phyloP scores from a whole-genome alignment of 1,140 invertebrate genomes.

The Steinernema khuongi region DNA sequence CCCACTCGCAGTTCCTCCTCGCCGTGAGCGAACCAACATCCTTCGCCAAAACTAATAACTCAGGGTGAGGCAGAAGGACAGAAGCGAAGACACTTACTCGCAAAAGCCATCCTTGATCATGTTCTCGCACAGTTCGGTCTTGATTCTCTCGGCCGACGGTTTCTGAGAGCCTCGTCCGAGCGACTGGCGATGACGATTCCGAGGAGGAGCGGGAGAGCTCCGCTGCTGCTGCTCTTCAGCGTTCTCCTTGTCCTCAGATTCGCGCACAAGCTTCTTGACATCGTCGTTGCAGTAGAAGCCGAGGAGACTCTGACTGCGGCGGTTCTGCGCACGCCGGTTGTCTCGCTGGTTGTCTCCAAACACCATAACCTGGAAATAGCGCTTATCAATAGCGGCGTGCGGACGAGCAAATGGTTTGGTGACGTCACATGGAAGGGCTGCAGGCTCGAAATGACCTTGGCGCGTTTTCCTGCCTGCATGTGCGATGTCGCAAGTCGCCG shows the following conservation, averaged over 20 bases:
- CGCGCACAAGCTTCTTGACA: background rate
- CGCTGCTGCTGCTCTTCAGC: background rate
- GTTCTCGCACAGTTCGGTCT: background rate
- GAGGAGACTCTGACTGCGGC: background rate
- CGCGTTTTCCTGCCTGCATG: no score
- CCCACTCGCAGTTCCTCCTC: background rate
- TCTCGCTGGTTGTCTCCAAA: background rate
- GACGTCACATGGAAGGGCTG: no score
- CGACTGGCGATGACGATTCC: background rate
- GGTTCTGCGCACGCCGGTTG: background rate
- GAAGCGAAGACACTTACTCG: background rate
- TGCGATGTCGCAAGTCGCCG: background rate
- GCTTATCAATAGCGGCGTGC: no score
- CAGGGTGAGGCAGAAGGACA: background rate
- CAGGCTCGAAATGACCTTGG: background rate
- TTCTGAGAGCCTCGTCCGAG: background rate
- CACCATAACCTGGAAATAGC: background rate
- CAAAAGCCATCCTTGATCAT: background rate
- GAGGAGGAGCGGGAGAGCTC: background rate
- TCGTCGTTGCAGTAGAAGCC: background rate
- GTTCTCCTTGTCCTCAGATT: background rate
- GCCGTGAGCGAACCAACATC: background rate
- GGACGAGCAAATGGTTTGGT: no score
- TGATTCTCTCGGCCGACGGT: background rate
- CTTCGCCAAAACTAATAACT: background rate